Conservation (phyloP, 2,888 invertebrate species). For the Ochlodes sylvanus region DNA sequence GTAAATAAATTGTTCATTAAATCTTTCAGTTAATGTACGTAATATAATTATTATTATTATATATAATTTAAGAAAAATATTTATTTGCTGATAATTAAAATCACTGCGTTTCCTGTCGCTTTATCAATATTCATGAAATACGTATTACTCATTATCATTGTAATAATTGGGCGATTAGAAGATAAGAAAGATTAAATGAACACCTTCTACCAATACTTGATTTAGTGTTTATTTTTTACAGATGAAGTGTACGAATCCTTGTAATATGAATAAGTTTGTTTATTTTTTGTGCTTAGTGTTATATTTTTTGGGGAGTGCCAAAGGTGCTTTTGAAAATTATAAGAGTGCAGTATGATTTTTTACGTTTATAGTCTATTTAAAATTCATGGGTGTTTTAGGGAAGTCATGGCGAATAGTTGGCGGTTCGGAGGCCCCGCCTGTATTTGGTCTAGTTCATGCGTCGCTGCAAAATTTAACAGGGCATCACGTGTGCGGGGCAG, state of each 20-base stretch:
- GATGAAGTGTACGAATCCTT: neutral
- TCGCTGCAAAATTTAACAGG: constrained; percentile 72
- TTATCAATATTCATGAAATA: constrained; percentile 8
- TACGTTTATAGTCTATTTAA: neutral
- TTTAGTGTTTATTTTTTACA: neutral
- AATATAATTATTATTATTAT: neutral
- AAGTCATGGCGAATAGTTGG: constrained; percentile 60
- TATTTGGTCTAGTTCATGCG: constrained; percentile 66
- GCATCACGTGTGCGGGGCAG: constrained; percentile 75
- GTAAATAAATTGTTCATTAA: too few relatives aligned
- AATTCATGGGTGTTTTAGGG: constrained; percentile 13
- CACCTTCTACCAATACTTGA: neutral
- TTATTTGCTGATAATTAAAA: too few relatives aligned
- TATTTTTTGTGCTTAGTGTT: neutral
- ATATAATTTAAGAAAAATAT: too few relatives aligned
- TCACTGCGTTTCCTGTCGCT: neutral
- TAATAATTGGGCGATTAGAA: constrained; percentile 16
- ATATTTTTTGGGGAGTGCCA: neutral
- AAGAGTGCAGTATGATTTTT: neutral
- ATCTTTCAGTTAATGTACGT: too few relatives aligned
- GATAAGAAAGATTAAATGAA: constrained; percentile 7
- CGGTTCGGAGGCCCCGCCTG: constrained; percentile 60
- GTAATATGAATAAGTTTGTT: neutral
- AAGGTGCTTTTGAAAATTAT: neutral
- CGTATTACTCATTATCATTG: neutral